Evolutionary conservation across 2,888 invertebrate genomes (phyloP), one percentile per base, ranked within the genome.

Genomic region (Hypolimnas misippus): DNA sequence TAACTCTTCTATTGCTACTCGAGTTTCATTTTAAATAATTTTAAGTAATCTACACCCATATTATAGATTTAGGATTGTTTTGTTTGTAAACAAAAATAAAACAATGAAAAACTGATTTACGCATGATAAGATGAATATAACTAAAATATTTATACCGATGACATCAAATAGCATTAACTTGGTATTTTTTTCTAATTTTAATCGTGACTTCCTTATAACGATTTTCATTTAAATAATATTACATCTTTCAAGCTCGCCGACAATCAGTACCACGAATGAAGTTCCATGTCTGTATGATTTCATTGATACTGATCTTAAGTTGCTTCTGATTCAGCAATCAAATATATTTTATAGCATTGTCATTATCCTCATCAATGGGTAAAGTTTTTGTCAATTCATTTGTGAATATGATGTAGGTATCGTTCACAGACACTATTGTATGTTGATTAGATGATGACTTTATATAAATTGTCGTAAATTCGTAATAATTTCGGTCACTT

Each of bases 171-270:
- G 17, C 19, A 49, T 57, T 49, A 38, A 49, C 25, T 49, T 6
- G 49, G 8, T 29, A 16, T 14, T 40, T 16, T 42, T 54, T 63
- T 44, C 7, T 25, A 58, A 58, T 54, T 17, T 16, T 3, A 21
- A 17, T 60, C 64, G 64, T 64, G 61, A 64, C 53, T 42, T 64
- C 64, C 57, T 42, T 16, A 12, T n/a, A 33, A 56, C 61, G 64
- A 59, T 60, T 61, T 63, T 57, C 57, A 57, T 66, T 66, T 56
- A 61, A 66, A 58, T 58, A 10, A 53, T n/a, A n/a, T n/a, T n/a
- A n/a, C n/a, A n/a, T n/a, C n/a, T 17, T 17, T 57, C 58, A 54
- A 54, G 63, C 31, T 31, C 31, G 19, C 1, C 19, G 44, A 44
- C 14, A 19, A 19, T 44, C 44, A 44, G 5, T n/a, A 46, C 16